Conservation (phyloP, 2,888 invertebrate species). For the Eumerus sabulonum region DNA sequence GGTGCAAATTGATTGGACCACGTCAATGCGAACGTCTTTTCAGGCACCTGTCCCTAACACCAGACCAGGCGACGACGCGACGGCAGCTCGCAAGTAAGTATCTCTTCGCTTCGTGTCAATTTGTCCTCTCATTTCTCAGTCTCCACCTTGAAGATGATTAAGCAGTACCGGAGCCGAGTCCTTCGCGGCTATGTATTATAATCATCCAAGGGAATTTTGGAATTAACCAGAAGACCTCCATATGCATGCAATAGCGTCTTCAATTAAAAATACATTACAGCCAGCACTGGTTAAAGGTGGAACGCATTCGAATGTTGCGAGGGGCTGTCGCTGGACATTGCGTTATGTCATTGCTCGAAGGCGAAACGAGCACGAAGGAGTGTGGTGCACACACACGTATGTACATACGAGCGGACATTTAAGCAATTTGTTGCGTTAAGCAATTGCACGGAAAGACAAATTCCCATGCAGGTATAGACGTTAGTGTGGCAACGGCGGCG, state of each 20-base stretch:
- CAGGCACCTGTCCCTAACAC: constrained; percentile 66
- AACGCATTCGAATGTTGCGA: constrained; percentile 53
- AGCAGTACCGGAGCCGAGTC: constrained; percentile 44
- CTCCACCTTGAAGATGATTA: constrained; percentile 63
- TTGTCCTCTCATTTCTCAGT: constrained; percentile 68
- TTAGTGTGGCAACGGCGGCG: constrained; percentile 24
- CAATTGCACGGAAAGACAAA: constrained; percentile 41
- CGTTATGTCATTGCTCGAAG: constrained; percentile 63
- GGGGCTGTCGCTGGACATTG: constrained; percentile 51
- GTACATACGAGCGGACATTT: constrained; percentile 19
- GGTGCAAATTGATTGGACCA: constrained; percentile 52
- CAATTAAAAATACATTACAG: constrained; percentile 67
- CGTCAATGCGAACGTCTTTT: constrained; percentile 58
- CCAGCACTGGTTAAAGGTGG: constrained; percentile 63
- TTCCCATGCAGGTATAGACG: constrained; percentile 22
- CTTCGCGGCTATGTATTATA: constrained; percentile 36
- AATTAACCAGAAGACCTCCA: constrained; percentile 35
- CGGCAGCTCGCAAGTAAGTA: constrained; percentile 34
- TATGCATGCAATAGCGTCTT: constrained; percentile 47
- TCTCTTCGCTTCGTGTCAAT: constrained; percentile 56
- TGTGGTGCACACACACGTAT: constrained; percentile 7
- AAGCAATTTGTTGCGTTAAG: constrained; percentile 59
- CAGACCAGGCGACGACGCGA: constrained; percentile 58
- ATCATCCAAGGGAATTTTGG: constrained; percentile 55
- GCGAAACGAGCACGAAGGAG: constrained; percentile 47